Evolutionary conservation across 1,140 invertebrate genomes (phyloP).

Genomic region (Zelostemma sp.): DNA sequence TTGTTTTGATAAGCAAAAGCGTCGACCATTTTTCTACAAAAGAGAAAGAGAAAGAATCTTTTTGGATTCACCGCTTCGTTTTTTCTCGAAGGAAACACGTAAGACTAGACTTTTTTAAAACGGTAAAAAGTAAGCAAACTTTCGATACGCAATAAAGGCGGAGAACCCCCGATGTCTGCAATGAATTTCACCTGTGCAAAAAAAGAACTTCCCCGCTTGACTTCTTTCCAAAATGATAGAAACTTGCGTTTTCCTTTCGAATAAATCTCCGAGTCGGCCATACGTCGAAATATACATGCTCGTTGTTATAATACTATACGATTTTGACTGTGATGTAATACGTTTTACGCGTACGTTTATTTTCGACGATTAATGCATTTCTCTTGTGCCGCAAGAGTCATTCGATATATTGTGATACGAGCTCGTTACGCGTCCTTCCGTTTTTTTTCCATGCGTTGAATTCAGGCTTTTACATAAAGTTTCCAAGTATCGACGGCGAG

Average conservation of each 20-base stretch:
- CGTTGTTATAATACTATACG: constrained; percentile 48
- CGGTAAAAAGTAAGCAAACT: no score
- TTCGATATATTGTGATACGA: constrained; percentile 32
- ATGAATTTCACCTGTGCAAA: no score
- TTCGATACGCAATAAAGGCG: no score
- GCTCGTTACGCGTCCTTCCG: constrained; percentile 19
- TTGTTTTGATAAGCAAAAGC: not conserved
- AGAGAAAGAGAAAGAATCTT: not conserved
- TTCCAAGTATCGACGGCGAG: not conserved
- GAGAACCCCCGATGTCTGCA: no score
- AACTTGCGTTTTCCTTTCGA: constrained; percentile 15
- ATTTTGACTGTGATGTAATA: constrained; percentile 53
- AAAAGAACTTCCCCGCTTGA: no score
- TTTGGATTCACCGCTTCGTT: not conserved
- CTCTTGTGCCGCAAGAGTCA: constrained; percentile 27
- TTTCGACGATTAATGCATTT: constrained; percentile 48
- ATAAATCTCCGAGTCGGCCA: constrained; percentile 15
- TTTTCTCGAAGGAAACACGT: no score
- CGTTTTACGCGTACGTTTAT: constrained; percentile 45
- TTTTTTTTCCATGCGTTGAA: constrained; percentile 12
- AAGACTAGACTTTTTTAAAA: no score
- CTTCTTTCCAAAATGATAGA: no score
- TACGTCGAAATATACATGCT: constrained; percentile 43
- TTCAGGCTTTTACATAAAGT: no score
- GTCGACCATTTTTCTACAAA: no score